Evolutionary conservation across 2,113 vertebrate genomes (phyloP).

Genomic region (Alethe diademata): DNA sequence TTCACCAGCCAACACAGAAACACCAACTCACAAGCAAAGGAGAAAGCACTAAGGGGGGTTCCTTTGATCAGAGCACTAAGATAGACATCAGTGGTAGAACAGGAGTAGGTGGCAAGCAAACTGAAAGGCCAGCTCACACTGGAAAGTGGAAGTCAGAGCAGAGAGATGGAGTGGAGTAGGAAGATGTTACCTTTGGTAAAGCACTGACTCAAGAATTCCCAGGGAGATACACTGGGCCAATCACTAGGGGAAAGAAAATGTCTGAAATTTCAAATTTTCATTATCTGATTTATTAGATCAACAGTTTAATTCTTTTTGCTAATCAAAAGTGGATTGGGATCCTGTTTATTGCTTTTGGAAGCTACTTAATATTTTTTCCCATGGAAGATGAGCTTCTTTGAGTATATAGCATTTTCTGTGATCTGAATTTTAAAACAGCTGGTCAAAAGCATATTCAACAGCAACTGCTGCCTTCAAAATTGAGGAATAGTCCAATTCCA

Average conservation of each 20-base stretch:
- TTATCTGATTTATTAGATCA: neutral
- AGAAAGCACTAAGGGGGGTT: neutral
- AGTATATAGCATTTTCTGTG: neutral
- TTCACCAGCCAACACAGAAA: neutral
- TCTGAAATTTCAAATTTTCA: neutral
- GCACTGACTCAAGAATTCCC: neutral
- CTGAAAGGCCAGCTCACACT: neutral
- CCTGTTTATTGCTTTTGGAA: neutral
- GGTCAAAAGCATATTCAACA: neutral
- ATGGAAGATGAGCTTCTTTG: neutral
- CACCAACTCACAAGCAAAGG: neutral
- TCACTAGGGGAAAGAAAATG: fast-evolving
- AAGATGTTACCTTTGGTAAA: neutral
- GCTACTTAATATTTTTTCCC: neutral
- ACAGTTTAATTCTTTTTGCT: neutral
- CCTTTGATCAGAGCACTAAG: neutral
- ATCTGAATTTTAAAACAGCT: neutral
- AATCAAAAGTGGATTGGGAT: neutral
- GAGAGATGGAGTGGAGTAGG: neutral
- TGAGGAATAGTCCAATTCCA: neutral
- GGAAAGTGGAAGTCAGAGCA: neutral
- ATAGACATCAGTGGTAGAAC: neutral
- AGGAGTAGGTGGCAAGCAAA: neutral
- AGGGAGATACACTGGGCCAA: neutral
- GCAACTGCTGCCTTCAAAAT: neutral